phyloP scores from a whole-genome alignment of 1,140 invertebrate species.

The Eciton burchellii region DNA sequence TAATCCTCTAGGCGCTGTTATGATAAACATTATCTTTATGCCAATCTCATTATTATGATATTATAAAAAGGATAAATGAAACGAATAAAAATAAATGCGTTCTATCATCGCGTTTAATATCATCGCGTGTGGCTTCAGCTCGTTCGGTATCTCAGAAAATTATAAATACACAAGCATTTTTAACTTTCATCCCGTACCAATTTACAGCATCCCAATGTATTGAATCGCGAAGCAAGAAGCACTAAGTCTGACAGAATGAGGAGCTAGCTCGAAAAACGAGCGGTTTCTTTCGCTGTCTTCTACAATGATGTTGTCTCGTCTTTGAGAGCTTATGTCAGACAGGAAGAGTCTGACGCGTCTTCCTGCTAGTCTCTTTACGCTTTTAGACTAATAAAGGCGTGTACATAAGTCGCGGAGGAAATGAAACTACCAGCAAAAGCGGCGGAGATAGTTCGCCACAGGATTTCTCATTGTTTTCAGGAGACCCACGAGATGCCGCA shows the following conservation, averaged over 20 bases:
- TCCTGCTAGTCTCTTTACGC: conserved; percentile 40
- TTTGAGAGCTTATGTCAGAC: conserved; percentile 45
- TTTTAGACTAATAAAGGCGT: conserved; percentile 50
- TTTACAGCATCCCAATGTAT: not conserved
- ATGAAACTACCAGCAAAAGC: conserved; percentile 49
- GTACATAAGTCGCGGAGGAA: conserved; percentile 47
- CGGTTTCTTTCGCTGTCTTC: conserved; percentile 33
- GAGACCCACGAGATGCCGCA: conserved; percentile 10
- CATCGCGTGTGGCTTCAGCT: not conserved
- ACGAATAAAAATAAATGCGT: too few species aligned
- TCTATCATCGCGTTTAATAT: too few species aligned
- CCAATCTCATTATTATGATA: conserved; percentile 2
- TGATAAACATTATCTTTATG: not conserved
- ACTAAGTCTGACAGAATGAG: conserved; percentile 18
- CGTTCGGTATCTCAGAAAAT: not conserved
- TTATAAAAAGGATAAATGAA: not conserved
- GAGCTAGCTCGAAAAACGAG: conserved; percentile 7
- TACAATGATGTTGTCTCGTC: conserved; percentile 21
- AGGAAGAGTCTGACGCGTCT: conserved; percentile 16
- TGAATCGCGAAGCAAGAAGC: not conserved
- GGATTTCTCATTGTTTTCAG: conserved; percentile 49
- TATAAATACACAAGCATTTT: not conserved
- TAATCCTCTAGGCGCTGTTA: not conserved
- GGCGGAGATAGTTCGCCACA: conserved; percentile 39
- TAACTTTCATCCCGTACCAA: not conserved